These are phyloP conservation scores for Tachysurus vachellii DNA, from an alignment of 2,113 vertebrate species.

Conservation along the genomic window DNA sequence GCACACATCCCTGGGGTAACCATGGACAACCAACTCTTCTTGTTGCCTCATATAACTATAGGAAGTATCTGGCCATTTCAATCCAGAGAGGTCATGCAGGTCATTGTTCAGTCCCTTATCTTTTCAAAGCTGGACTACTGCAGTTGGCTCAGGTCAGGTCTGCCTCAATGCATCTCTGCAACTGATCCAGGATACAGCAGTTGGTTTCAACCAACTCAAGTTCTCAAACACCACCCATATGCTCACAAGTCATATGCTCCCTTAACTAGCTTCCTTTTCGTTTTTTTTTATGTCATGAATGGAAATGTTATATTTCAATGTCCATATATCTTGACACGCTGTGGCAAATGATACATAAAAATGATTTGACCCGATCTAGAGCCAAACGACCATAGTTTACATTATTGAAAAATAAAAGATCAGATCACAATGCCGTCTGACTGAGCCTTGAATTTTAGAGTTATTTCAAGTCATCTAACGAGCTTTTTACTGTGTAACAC, in stretches of 20 bases:
- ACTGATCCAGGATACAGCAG: background rate
- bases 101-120: background rate
- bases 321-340: background rate
- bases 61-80: background rate
- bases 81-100: background rate
- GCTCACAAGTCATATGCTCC: background rate
- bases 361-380: background rate
- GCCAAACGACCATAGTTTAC: background rate
- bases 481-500: background rate
- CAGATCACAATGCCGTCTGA: background rate
- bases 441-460: background rate
- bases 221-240: background rate
- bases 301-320: background rate
- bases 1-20: background rate
- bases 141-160: background rate
- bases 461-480: background rate
- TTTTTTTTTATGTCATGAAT: no score
- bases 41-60: background rate
- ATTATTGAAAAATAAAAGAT: background rate
- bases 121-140: background rate
- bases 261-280: background rate
- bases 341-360: background rate
- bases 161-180: background rate
- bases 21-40: background rate
- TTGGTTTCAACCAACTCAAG: background rate